Conservation (phyloP, 2,888 invertebrate genomes). For the Leistus spinibarbis region DNA sequence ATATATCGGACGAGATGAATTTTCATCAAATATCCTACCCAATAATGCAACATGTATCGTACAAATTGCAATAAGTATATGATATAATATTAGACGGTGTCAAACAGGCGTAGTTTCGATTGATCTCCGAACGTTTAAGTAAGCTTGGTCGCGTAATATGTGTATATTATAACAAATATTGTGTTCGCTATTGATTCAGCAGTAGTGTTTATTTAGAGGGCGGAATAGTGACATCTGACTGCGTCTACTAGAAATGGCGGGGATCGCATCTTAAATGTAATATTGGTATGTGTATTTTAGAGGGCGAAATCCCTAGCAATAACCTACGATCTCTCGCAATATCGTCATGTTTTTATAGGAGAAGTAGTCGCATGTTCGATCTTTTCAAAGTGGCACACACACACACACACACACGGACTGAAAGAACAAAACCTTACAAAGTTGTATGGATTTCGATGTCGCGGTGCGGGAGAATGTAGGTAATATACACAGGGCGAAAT, state of each 20-base stretch:
- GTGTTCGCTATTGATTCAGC: background rate
- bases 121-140: too few species aligned
- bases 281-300: constrained; percentile 53
- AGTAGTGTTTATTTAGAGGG: background rate
- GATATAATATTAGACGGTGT: too few species aligned
- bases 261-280: constrained; percentile 52
- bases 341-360: constrained; percentile 43
- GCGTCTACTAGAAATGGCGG: constrained; percentile 25
- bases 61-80: too few species aligned
- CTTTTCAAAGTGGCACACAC: background rate
- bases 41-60: too few species aligned
- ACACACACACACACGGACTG: background rate
- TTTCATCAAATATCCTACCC: too few species aligned
- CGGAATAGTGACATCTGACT: background rate
- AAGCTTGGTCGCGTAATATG: background rate
- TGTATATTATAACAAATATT: too few species aligned
- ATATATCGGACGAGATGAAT: too few species aligned
- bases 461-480: background rate
- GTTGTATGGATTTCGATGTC: constrained; percentile 8
- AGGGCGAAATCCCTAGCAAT: constrained; percentile 50
- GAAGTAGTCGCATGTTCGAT: background rate
- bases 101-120: too few species aligned
- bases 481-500: constrained; percentile 31
- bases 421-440: background rate
- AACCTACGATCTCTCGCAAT: constrained; percentile 50